Conservation (phyloP, 1,140 invertebrate genomes). For the Brachionus manjavacas region DNA sequence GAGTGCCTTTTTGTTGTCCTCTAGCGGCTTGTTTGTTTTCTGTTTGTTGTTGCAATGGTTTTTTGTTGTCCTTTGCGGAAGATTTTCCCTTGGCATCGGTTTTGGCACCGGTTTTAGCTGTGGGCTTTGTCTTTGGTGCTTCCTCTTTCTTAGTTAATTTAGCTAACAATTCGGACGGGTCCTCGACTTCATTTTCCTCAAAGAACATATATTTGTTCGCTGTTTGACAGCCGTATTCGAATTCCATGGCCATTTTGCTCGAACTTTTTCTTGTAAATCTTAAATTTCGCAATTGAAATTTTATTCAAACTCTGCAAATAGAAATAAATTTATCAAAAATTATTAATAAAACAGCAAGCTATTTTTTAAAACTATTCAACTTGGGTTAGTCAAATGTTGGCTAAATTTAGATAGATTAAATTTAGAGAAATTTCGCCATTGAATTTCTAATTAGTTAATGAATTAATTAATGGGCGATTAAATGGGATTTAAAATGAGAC, state of each 20-base stretch:
- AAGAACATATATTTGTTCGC: conserved; percentile 41
- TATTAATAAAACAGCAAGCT: neutral
- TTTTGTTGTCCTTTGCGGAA: neutral
- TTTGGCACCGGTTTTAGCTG: neutral
- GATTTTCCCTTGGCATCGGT: neutral
- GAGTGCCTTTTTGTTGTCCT: neutral
- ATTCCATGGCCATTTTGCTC: conserved; percentile 28
- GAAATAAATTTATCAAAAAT: neutral
- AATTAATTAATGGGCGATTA: neutral
- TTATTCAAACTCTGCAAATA: conserved; percentile 3
- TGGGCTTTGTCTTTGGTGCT: neutral
- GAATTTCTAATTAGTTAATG: neutral
- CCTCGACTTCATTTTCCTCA: conserved; percentile 35
- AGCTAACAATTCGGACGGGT: conserved; percentile 36
- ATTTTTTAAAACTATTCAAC: neutral
- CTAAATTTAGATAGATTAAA: conserved; percentile 21
- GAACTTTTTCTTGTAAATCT: neutral
- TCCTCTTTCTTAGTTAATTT: conserved; percentile 12
- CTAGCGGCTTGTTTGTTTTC: conserved; percentile 35
- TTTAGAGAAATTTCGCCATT: neutral
- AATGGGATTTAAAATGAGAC: neutral
- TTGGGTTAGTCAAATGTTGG: neutral
- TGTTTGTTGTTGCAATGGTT: conserved; percentile 32
- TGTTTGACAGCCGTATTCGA: conserved; percentile 41
- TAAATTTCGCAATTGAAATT: conserved; percentile 30